Evolutionary conservation across 1,140 invertebrate species (phyloP), one percentile per base, ranked within the genome.

Genomic region (Coptotermes formosanus): DNA sequence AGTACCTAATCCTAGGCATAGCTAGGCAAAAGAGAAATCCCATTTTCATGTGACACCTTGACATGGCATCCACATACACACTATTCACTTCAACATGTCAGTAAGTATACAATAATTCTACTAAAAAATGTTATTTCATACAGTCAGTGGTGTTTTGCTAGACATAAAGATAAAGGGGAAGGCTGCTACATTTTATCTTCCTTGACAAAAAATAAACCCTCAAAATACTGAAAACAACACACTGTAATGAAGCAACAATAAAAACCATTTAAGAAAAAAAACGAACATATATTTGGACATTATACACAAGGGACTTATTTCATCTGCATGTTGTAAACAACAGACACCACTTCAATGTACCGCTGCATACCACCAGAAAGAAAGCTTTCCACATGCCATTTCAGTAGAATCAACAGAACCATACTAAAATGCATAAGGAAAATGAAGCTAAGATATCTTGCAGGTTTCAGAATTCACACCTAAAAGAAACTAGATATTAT

Each of bases 1-100:
- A 94, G 91, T 94, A 94, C 91, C 92, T 94, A 91, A 94, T 94
- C 93, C 93, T 93, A 91, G 93, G 93, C 89, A 94, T 92, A 90
- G 93, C 93, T 94, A 89, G 89, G 88, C 88, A 90, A 90, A 88
- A 91, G 88, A 89, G 81, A 88, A 88, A 89, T 87, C 88, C 52
- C 14, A 82, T 86, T 69, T 86, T 86, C 83, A 69, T 88, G 86
- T 55, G 64, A 86, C 87, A 84, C 86, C 45, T 16, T 84, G 55
- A 84, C 83, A 84, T 25, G 30, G 59, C 32, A 84, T 84, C 45
- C 45, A 84, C 25, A 84, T 21, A 38, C 83, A 84, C 1, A 32
- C 83, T 45, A 84, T 52, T 32, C 21, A 84, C 30, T 84, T 16
- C 8, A 82, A 82, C 48, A 48, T 48, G 48, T 48, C 16, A 48